phyloP scores from a whole-genome alignment of 2,113 vertebrate species.

The Cinclus cinclus region DNA sequence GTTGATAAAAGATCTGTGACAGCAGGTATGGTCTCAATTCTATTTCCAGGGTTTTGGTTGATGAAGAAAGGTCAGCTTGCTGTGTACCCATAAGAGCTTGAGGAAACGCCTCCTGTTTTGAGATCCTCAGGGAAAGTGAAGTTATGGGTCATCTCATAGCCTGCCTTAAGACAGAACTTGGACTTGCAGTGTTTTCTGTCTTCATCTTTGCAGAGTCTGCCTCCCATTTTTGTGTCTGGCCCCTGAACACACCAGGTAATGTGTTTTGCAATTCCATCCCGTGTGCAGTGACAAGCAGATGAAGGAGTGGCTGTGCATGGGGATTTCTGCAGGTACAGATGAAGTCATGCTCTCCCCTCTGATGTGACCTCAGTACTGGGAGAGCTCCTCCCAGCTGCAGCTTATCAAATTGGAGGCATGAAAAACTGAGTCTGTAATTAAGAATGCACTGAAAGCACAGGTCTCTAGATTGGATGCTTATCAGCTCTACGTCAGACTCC shows the following conservation, averaged over 20 bases:
- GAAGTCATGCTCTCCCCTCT: background rate
- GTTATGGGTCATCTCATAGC: background rate
- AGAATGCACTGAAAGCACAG: slow-evolving; percentile 28
- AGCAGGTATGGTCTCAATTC: background rate
- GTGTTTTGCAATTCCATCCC: background rate
- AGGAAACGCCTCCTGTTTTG: background rate
- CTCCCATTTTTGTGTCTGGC: background rate
- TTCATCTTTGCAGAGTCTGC: background rate
- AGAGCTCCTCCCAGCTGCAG: background rate
- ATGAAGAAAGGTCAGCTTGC: background rate
- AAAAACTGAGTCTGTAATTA: slow-evolving; percentile 4
- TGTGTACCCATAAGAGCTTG: background rate
- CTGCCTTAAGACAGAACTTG: background rate
- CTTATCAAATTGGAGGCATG: background rate
- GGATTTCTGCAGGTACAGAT: background rate
- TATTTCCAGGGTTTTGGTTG: background rate
- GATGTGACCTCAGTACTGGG: background rate
- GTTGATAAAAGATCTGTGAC: background rate
- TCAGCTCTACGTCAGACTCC: background rate
- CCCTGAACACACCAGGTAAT: background rate
- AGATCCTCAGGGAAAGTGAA: background rate
- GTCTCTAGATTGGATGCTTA: background rate
- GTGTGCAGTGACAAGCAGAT: background rate
- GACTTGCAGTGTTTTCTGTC: background rate
- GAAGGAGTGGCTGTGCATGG: background rate